Evolutionary conservation across 1,140 invertebrate species (phyloP).

Genomic region (Eumeta japonica): DNA sequence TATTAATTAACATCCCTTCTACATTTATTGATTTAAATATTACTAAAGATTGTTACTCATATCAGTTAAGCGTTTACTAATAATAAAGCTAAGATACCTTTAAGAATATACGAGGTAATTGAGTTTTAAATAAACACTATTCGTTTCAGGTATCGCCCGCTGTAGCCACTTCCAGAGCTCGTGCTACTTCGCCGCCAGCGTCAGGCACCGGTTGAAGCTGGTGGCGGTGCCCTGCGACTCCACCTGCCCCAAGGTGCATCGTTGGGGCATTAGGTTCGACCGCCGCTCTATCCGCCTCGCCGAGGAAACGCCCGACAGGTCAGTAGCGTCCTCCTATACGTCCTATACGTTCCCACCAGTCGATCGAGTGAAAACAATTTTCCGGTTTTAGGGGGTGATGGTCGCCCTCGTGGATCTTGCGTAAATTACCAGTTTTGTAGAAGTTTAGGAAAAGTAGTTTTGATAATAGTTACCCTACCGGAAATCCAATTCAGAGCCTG

Average conservation of each 20-base stretch:
- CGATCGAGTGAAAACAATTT: no score
- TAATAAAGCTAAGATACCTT: no score
- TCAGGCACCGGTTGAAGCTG: slow-evolving; percentile 50
- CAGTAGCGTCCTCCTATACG: slow-evolving; percentile 17
- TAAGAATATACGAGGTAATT: no score
- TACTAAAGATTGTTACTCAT: no score
- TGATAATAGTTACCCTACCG: slow-evolving; percentile 1
- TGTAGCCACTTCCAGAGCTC: slow-evolving; percentile 70
- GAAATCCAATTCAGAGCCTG: background rate
- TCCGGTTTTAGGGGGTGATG: no score
- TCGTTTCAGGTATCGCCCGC: slow-evolving; percentile 56
- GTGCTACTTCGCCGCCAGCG: slow-evolving; percentile 64
- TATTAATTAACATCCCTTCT: background rate
- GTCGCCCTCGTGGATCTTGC: no score
- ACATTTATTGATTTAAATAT: background rate
- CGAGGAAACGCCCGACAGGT: slow-evolving; percentile 63
- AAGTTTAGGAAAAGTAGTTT: slow-evolving; percentile 1
- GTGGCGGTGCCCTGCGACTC: slow-evolving; percentile 62
- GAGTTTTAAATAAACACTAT: no score
- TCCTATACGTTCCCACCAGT: no score
- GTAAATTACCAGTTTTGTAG: no score
- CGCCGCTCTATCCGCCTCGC: slow-evolving; percentile 53
- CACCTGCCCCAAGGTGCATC: slow-evolving; percentile 54
- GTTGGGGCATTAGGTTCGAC: slow-evolving; percentile 45
- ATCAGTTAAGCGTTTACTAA: no score